These are phyloP conservation scores for Pristionchus arcanus DNA, from an alignment of 2,888 invertebrate species.

Conservation along the genomic window DNA sequence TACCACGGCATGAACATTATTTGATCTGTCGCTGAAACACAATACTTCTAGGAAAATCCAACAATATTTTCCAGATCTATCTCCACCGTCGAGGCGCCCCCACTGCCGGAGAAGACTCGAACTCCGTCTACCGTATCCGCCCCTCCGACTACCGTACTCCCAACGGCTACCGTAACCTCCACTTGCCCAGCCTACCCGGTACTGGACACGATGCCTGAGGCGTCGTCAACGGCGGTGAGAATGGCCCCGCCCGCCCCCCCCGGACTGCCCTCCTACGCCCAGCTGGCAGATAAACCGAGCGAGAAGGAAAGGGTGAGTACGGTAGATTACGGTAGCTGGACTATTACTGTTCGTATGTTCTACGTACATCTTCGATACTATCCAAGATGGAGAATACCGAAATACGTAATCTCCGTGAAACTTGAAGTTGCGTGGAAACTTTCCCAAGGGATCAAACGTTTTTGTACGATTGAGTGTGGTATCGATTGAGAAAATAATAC, in stretches of 20 bases:
- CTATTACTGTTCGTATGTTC: too few relatives aligned
- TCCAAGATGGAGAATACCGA: too few relatives aligned
- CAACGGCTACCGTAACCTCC: conserved; percentile 18
- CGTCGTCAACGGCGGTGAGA: background rate
- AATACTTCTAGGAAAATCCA: background rate
- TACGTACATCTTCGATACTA: too few relatives aligned
- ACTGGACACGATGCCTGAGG: conserved; percentile 49
- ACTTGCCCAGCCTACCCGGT: conserved; percentile 42
- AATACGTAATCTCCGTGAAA: too few relatives aligned
- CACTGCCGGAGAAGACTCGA: conserved; percentile 48
- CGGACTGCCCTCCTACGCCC: conserved; percentile 43
- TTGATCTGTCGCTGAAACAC: background rate
- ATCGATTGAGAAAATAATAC: background rate
- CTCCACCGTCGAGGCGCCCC: conserved; percentile 25
- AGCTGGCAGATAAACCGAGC: background rate
- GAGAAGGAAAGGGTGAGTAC: conserved; percentile 49
- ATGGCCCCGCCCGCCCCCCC: background rate
- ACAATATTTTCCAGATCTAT: background rate
- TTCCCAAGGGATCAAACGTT: too few relatives aligned
- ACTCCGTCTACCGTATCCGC: conserved; percentile 13
- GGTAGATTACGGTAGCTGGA: background rate
- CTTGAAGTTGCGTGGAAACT: too few relatives aligned
- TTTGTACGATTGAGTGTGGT: too few relatives aligned
- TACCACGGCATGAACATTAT: background rate
- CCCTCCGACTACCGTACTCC: background rate